These are phyloP conservation scores for Diachasma alloeum DNA, from an alignment of 1,140 invertebrate genomes.

Conservation along the genomic window DNA sequence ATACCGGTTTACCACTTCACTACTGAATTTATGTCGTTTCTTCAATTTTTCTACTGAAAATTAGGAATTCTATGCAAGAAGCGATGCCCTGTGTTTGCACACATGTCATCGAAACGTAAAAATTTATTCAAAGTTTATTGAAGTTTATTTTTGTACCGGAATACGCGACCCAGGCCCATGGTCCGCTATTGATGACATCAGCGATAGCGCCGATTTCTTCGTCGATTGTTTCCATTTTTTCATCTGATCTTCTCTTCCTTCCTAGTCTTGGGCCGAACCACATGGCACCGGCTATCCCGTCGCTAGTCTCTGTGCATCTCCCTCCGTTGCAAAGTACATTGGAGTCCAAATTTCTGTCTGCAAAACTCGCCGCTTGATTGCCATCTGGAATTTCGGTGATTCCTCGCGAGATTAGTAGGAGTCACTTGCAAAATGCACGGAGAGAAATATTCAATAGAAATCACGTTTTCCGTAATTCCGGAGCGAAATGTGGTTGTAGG, in stretches of 20 bases:
- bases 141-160: conserved; percentile 35
- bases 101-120: too few species aligned
- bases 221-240: conserved; percentile 36
- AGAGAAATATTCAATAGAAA: too few species aligned
- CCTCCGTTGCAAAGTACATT: conserved; percentile 44
- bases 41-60: too few species aligned
- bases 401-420: too few species aligned
- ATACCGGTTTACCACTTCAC: too few species aligned
- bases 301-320: conserved; percentile 44
- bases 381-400: background rate
- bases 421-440: too few species aligned
- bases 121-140: too few species aligned
- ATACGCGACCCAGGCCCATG: conserved; percentile 46
- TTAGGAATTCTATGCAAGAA: too few species aligned
- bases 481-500: too few species aligned
- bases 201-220: conserved; percentile 42
- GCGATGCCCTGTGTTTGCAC: too few species aligned
- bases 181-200: conserved; percentile 41
- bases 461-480: too few species aligned
- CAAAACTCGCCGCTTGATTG: background rate
- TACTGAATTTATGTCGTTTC: too few species aligned
- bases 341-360: conserved; percentile 34
- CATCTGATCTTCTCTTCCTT: conserved; percentile 49
- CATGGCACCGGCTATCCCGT: conserved; percentile 48
- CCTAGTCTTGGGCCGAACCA: conserved; percentile 62